These are phyloP conservation scores for Esox niger DNA, from an alignment of 2,113 vertebrate genomes.

Conservation along the genomic window DNA sequence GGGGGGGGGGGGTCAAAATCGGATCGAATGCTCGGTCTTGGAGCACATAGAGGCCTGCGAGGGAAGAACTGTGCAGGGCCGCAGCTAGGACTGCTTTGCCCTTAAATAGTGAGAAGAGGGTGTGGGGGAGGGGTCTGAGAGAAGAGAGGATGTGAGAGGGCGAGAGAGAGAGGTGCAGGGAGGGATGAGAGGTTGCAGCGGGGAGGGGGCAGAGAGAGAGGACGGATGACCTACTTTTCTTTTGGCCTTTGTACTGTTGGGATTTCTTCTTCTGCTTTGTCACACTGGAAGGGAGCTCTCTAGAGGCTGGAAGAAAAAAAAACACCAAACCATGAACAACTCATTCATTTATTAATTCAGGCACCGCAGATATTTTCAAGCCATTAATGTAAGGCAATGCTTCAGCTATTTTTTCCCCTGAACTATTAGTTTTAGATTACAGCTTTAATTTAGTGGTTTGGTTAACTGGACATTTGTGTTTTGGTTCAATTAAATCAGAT, in stretches of 20 bases:
- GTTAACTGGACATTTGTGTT: too few species aligned
- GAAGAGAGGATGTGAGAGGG: neutral
- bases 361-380: neutral
- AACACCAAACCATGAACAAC: constrained; percentile 6
- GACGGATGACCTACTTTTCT: constrained; percentile 84
- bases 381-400: neutral
- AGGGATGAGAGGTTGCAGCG: neutral
- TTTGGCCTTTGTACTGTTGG: constrained; percentile 94
- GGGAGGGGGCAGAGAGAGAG: neutral
- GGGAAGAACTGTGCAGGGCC: neutral
- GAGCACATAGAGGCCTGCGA: constrained; percentile 39
- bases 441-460: too few species aligned
- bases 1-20: too few species aligned
- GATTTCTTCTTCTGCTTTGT: constrained; percentile 95
- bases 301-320: constrained; percentile 75
- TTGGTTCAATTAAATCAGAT: too few species aligned
- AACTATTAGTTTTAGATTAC: too few species aligned
- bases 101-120: constrained; percentile 31
- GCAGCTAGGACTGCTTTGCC: too few species aligned
- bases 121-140: neutral
- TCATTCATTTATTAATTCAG: neutral
- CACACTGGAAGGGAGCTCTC: constrained; percentile 84
- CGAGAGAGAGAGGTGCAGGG: neutral
- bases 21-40: neutral
- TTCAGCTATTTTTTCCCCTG: too few species aligned